These are phyloP conservation scores for Podocnemis expansa DNA, from an alignment of 2,113 vertebrate genomes.

Conservation along the genomic window DNA sequence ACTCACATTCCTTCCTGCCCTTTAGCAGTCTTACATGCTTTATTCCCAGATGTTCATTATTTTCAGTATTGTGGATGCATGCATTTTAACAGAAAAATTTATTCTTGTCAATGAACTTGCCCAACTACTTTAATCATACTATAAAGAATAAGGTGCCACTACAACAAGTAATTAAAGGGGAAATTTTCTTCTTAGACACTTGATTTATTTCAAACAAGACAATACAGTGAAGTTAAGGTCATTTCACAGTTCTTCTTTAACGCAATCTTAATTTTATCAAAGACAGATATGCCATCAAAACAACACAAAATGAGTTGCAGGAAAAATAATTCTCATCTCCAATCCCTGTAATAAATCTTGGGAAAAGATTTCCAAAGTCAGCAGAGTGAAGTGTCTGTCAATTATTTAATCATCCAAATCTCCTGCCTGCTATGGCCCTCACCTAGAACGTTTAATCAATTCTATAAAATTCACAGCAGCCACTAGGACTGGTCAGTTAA, in stretches of 20 bases:
- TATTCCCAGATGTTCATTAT: rapidly evolving
- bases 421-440: neutral
- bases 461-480: neutral
- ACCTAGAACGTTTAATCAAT: rapidly evolving
- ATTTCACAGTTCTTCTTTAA: neutral
- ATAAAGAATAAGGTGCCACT: neutral
- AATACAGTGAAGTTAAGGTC: neutral
- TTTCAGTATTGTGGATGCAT: rapidly evolving
- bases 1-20: neutral
- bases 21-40: rapidly evolving
- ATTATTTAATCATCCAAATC: neutral
- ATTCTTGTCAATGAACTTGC: rapidly evolving
- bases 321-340: neutral
- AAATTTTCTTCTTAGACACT: neutral
- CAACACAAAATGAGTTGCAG: neutral
- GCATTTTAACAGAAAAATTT: rapidly evolving
- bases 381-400: too few species aligned
- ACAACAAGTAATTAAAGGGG: too few species aligned
- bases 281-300: neutral
- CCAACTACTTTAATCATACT: rapidly evolving
- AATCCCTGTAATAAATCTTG: neutral
- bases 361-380: neutral
- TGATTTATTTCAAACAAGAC: neutral
- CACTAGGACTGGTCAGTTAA: too few species aligned
- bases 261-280: neutral